Base-by-base conservation (phyloP, 1,140 invertebrate genomes). In the Musca domestica region DNA sequence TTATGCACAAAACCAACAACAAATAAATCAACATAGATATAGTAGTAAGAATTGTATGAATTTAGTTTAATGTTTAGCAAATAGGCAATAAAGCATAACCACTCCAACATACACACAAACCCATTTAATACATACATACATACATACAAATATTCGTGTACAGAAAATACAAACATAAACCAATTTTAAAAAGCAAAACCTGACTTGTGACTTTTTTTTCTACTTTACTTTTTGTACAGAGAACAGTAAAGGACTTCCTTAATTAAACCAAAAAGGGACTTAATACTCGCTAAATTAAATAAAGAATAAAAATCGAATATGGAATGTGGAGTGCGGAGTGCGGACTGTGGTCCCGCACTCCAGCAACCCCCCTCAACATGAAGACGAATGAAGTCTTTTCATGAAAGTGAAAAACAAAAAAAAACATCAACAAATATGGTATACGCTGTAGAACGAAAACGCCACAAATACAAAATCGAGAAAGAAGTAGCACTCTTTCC, bases 31-130 rank as follows among this genome's bases (percentile, higher is more conserved):
- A 14, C 14, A 17, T 17, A 7, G 22, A 46, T 10, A 5, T 41
- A 78, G 73, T 74, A 63, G 19, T 78, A 78, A 78, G 76, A 74
- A 75, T 67, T 67, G 66, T 67, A 58, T 41, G 34, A 46, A 34
- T 58, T 41, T 56, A 52, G 49, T 25, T 56, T 67, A 46, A 58
- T 34, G 10, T 58, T 46, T n/a, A 67, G 47, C 7, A 52, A 52
- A 66, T 49, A 23, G 27, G 22, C 27, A 22, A 61, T 27, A 61
- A 61, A 61, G 22, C 22, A 19, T 20, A 19, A 34, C 27, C 12
- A 64, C 6, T 64, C 14, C n/a, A n/a, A 52, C 19, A 22, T n/a
- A 52, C 19, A 52, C 51, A 52, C 51, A 52, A 6, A 4, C 3
- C 71, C 71, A 72, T 76, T n/a, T n/a, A 74, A 73, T 67, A 66